Conservation (phyloP, 2,797 vertebrate genomes). For the Otus scops region DNA sequence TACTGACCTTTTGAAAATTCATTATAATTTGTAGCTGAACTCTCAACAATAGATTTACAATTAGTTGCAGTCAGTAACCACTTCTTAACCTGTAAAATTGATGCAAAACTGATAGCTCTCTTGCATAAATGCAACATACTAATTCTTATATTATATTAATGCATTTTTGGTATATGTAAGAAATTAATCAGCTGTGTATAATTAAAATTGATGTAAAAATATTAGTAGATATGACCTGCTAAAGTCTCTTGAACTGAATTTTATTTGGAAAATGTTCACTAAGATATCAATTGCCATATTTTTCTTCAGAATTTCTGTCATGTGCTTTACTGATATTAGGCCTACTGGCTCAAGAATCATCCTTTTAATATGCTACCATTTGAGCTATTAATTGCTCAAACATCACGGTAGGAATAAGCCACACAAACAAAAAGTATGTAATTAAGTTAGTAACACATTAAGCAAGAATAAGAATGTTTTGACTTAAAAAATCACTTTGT, state of each 20-base stretch:
- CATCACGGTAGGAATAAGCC: not conserved
- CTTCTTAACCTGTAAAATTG: not conserved
- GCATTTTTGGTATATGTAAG: not conserved
- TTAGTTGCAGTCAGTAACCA: not conserved
- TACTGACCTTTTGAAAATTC: not conserved
- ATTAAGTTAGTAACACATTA: not conserved
- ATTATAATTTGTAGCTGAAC: not conserved
- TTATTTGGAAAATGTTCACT: not conserved
- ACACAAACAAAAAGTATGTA: not conserved
- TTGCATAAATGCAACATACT: not conserved
- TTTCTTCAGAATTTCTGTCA: not conserved
- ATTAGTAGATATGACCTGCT: not conserved
- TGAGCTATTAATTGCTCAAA: not conserved
- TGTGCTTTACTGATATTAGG: not conserved
- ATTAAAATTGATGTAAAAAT: not conserved
- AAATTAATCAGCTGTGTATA: not conserved
- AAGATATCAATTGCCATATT: not conserved
- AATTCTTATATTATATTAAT: not conserved
- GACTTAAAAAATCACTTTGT: not conserved
- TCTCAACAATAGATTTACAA: not conserved
- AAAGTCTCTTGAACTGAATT: not conserved
- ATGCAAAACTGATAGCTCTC: not conserved
- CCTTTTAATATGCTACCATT: not conserved
- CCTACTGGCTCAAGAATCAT: not conserved
- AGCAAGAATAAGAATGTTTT: not conserved